Evolutionary conservation across 1,140 invertebrate genomes (phyloP).

Genomic region (Eufriesea mexicana): DNA sequence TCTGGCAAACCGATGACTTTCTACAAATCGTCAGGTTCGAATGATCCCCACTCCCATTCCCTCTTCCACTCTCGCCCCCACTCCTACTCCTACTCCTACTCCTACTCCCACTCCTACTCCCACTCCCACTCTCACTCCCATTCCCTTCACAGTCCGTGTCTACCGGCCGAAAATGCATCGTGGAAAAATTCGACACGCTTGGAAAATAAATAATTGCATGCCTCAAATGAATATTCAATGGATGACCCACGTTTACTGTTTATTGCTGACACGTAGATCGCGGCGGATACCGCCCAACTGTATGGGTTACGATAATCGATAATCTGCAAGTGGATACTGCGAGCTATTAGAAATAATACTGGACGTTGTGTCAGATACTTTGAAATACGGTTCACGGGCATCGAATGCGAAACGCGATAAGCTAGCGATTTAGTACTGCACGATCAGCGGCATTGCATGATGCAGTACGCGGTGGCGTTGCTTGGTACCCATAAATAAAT

Average conservation of each 20-base stretch:
- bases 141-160: neutral
- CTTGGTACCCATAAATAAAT: too few species aligned
- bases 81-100: too few species aligned
- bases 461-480: too few species aligned
- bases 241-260: conserved; percentile 19
- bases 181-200: conserved; percentile 16
- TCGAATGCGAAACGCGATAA: neutral
- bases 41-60: too few species aligned
- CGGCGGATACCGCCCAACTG: conserved; percentile 22
- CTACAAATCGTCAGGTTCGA: conserved; percentile 24
- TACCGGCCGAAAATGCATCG: conserved; percentile 2
- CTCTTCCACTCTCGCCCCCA: too few species aligned
- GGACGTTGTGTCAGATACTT: neutral
- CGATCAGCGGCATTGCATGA: too few species aligned
- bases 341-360: neutral
- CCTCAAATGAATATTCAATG: conserved; percentile 57
- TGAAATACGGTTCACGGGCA: too few species aligned
- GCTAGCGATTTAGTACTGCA: too few species aligned
- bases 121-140: too few species aligned
- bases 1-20: conserved; percentile 23
- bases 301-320: conserved; percentile 53
- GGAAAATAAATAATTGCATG: conserved; percentile 38
- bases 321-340: conserved; percentile 28
- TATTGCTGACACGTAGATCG: conserved; percentile 37
- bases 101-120: too few species aligned